Conservation (phyloP, 2,888 invertebrate genomes). For the Cinara cedri region DNA sequence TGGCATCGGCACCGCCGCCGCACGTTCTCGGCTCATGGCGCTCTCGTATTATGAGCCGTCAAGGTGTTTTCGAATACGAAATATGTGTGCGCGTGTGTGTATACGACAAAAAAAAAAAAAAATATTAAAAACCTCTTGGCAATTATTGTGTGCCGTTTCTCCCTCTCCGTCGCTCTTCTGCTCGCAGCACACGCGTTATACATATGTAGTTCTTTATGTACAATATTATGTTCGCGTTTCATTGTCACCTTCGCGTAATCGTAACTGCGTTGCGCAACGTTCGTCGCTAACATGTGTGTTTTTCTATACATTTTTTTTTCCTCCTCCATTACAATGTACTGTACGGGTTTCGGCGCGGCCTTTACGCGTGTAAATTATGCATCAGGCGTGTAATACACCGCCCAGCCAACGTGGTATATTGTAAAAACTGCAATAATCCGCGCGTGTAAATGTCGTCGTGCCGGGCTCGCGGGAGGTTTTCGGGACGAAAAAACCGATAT, state of each 20-base stretch:
- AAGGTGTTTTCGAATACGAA: conserved; percentile 53
- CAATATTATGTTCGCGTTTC: conserved; percentile 13
- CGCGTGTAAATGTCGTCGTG: too few relatives aligned
- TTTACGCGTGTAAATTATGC: too few relatives aligned
- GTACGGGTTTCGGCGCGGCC: too few relatives aligned
- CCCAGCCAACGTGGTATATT: too few relatives aligned
- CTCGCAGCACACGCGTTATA: background rate
- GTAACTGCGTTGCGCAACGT: conserved; percentile 33
- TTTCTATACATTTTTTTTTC: background rate
- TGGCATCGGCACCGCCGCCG: conserved; percentile 45
- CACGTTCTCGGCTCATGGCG: conserved; percentile 55
- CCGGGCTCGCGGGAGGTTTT: too few relatives aligned
- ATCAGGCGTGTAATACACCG: too few relatives aligned
- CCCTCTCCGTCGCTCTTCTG: background rate
- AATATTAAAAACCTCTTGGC: conserved; percentile 15
- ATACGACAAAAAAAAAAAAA: background rate
- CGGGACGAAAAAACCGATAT: too few relatives aligned
- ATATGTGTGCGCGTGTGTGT: background rate
- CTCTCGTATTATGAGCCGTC: conserved; percentile 45
- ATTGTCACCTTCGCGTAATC: conserved; percentile 45
- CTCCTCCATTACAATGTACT: background rate
- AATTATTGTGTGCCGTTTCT: conserved; percentile 27
- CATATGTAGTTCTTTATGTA: background rate
- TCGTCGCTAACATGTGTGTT: background rate
- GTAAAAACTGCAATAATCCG: too few relatives aligned